Conservation (phyloP, 1,140 invertebrate genomes). For the Steinernema feltiae region DNA sequence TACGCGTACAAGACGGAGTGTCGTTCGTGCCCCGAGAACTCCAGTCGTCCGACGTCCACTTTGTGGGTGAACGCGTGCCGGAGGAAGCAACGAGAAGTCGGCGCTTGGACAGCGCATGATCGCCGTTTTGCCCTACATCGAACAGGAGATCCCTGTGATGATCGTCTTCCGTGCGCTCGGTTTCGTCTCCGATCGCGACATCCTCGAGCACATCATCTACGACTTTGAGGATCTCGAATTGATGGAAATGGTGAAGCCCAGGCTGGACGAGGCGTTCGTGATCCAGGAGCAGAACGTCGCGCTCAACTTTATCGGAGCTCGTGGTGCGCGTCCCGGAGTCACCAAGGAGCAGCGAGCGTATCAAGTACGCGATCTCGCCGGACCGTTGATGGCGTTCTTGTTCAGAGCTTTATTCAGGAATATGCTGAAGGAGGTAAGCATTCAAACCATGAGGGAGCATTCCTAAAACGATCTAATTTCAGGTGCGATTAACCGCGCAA, state of each 20-base stretch:
- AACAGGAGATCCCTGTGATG: conserved; percentile 97
- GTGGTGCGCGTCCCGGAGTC: conserved; percentile 90
- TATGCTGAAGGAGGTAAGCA: conserved; percentile 74
- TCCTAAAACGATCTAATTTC: conserved; percentile 46
- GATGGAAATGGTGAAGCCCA: conserved; percentile 99
- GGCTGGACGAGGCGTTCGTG: conserved; percentile 96
- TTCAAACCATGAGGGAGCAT: too few species aligned
- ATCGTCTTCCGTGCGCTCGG: conserved; percentile 91
- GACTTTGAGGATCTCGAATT: conserved; percentile 97
- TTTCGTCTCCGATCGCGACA: conserved; percentile 96
- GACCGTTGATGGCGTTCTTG: conserved; percentile 86
- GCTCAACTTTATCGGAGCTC: conserved; percentile 90
- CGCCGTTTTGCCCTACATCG: conserved; percentile 93
- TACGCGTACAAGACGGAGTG: conserved; percentile 95
- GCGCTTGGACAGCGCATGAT: conserved; percentile 96
- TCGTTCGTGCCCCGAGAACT: conserved; percentile 87
- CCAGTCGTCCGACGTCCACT: conserved; percentile 83
- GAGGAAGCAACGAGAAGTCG: conserved; percentile 70
- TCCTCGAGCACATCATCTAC: conserved; percentile 96
- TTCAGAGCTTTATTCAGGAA: conserved; percentile 89
- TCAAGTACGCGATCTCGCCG: conserved; percentile 98
- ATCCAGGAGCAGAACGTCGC: conserved; percentile 97
- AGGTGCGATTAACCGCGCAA: conserved; percentile 89
- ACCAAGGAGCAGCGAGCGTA: conserved; percentile 96
- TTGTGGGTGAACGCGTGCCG: conserved; percentile 89